Evolutionary conservation across 2,113 vertebrate species (phyloP), one percentile per base, ranked within the genome.

Genomic region (Vidua chalybeata): DNA sequence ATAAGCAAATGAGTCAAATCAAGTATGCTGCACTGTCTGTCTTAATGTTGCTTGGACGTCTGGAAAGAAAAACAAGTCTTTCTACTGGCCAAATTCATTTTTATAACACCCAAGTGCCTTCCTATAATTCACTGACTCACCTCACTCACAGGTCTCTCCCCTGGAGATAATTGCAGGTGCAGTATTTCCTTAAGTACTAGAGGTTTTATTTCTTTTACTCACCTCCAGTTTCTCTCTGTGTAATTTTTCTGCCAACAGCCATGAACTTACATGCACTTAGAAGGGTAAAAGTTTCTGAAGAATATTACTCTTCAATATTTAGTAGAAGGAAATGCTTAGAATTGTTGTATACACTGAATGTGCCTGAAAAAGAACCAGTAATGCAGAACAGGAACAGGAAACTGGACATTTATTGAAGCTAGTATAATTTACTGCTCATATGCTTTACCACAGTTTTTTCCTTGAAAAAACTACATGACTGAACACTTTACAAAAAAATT

Each of bases 1-100:
- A 87, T 75, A 93, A 94, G 92, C 83, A 91, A 90, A 90, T 37
- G 39, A 96, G 75, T 88, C 82, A 90, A 92, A 95, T 52, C 72
- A 77, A 93, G 79, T 45, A 79, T 51, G 75, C 49, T 88, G 27
- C 68, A 21, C 61, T 90, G 78, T 52, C 88, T 95, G 76, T 78
- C 41, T 80, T 67, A 80, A 80, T 43, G 75, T 43, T 73, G 14
- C 75, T 56, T 80, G 24, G 27, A 71, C 0, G 64, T 52, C 75
- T 90, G 64, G 48, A 81, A 80, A 74, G 82, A 90, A 86, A 83
- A 90, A 18, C 35, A 85, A 85, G 55, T 23, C 37, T 45, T 94
- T 39, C 64, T 52, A 62, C 55, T 21, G 59, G 43, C 43, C 68
- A 84, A 74, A 87, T 66, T 62, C 1, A 58, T 87, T 77, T 93